Evolutionary conservation across 2,888 invertebrate genomes (phyloP), one percentile per base, ranked within the genome.

Genomic region (Himalopsyche tibetana): DNA sequence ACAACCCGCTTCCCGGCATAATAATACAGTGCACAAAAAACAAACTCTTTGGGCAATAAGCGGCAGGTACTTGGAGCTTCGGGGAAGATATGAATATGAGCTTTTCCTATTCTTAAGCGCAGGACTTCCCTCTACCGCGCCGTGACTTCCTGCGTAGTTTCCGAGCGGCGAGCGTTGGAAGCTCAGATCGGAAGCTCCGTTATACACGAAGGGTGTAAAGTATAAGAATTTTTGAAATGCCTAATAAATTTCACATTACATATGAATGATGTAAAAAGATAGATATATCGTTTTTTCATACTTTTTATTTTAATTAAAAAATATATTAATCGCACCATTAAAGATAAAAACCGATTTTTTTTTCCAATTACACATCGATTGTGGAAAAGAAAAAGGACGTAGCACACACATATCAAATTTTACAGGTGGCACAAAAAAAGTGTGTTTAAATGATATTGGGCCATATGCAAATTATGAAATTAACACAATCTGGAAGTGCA

Each of bases 41-140:
- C 74, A 74, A 74, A 38, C 36, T 69, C 12, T 11, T 74, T 15
- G 19, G 74, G 74, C 74, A 74, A 74, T 74, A 74, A 74, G 74
- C 74, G 28, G 28, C 74, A 74, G 28, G 36, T 74, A 74, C 28
- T 36, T 36, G 38, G 74, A 28, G 74, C 36, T 74, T 74, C 15
- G 36, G 74, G 38, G 74, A 74, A 36, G 15, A 36, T 74, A 74
- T 74, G 74, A 74, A 74, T 74, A 74, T 74, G 74, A 74, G 74
- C 74, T 74, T 74, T 74, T 74, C 74, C 74, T 74, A 74, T 74
- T 74, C 74, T 74, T 74, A 74, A 74, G 74, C 74, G 74, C 74
- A 38, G 74, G 74, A 74, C 74, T 74, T 74, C 74, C 74, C 74
- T 15, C 12, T 36, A 36, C 9, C 38, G 74, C 74, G 74, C 74